Base-by-base conservation (phyloP, 2,888 invertebrate species). In the Gastrophysa polygoni region DNA sequence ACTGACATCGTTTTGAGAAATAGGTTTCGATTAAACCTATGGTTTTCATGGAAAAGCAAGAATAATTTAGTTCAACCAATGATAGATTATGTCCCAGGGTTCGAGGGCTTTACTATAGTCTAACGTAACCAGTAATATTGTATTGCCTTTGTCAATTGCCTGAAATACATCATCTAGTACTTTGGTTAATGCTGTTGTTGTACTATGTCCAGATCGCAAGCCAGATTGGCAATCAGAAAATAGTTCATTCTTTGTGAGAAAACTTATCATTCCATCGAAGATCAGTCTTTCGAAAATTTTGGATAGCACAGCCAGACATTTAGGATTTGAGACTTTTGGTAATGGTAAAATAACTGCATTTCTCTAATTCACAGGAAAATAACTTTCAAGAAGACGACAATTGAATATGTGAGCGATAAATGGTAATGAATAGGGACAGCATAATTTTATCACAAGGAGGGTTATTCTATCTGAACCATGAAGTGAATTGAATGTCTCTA, bases 331-430 rank as follows among this genome's bases (percentile, higher is more conserved):
- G 16, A 49, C 3, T 49, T 28, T 49, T 49, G 28, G 49, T 14
- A 50, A 50, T 10, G 49, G 49, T 7, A 48, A 48, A 28, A 50
- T 14, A 28, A 50, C 17, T 14, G 28, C 28, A 50, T 50, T 28
- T 14, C 50, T 28, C 28, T 14, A 29, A 50, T 28, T 28, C 29
- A 50, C 8, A 50, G 24, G 50, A 50, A 29, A 29, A 28, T 49
- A 49, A n/a, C 28, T 16, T 14, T 49, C 28, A 28, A 49, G n/a
- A 14, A 38, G 49, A 29, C 49, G 28, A 16, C 14, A 49, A 14
- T 49, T 49, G 29, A 28, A 49, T 49, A 49, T 49, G 24, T 49
- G 49, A 28, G 28, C 49, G 14, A 49, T 49, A n/a, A 49, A 49
- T 49, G 49, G 28, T 29, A 49, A 28, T 49, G 28, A 11, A 24